Base-by-base conservation (phyloP, 2,113 vertebrate genomes). In the Phalacrocorax brasilianus region DNA sequence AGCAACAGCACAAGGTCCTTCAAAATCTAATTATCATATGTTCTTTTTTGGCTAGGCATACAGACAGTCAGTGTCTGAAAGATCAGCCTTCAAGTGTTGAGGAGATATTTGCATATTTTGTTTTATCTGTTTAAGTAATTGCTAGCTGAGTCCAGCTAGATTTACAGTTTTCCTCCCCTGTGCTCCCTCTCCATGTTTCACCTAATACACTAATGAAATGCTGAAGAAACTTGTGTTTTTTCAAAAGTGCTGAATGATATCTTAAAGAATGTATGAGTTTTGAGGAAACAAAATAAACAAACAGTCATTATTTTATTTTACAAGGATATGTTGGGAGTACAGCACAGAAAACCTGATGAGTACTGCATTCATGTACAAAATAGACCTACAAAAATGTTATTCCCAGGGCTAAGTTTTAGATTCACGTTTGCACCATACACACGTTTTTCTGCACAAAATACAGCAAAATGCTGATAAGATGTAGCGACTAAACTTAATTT, bases 1-100 rank as follows among this genome's bases (percentile, higher is more conserved):
- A 52, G 91, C 75, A 96, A 79, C 49, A 95, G 74, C 90, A 83
- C 82, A 93, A 89, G 95, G 93, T 75, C 75, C 56, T 95, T 90
- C 71, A 85, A 84, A 94, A 95, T 91, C 94, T 90, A 94, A 94
- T 86, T 74, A 95, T 68, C 72, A n/a, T 61, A 58, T 61, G 63
- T 75, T 79, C 73, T 91, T 87, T 50, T 94, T 71, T 93, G 88
- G 81, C 83, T 42, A 87, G 62, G 16, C 49, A 93, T 81, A 74
- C 52, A 97, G 82, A 85, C 53, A 93, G 53, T 21, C 49, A 58
- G 30, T 27, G 30, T 85, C 71, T 96, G 58, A 86, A 95, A 93
- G 44, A 89, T 40, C 19, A 88, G 61, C 42, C 52, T 52, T 58
- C 87, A 63, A 93, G 71, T 55, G 52, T 55, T 89, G 66, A 52